phyloP scores from a whole-genome alignment of 2,113 vertebrate genomes.

The Plestiodon gilberti region DNA sequence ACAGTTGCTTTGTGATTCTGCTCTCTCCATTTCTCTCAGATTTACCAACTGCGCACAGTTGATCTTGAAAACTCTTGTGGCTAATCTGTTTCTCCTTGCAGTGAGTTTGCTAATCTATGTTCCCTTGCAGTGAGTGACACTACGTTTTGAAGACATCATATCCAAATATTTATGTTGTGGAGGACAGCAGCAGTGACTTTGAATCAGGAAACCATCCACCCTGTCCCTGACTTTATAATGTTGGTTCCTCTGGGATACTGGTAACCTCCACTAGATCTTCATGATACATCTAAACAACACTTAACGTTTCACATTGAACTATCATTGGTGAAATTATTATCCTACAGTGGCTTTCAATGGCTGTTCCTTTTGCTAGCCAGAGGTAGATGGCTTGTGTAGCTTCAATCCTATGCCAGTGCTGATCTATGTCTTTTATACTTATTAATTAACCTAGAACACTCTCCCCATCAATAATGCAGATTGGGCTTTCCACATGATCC shows the following conservation, averaged over 20 bases:
- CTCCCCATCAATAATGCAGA: conserved; percentile 9
- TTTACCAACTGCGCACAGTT: background rate
- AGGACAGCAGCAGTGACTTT: background rate
- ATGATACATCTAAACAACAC: background rate
- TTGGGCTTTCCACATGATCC: background rate
- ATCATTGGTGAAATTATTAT: conserved; percentile 3
- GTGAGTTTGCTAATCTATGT: background rate
- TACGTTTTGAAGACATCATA: background rate
- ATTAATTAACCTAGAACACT: conserved; percentile 22
- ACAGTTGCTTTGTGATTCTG: background rate
- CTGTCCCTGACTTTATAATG: background rate
- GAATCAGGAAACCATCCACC: background rate
- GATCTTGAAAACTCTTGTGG: background rate
- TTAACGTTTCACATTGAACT: conserved; percentile 13
- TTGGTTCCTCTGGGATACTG: background rate
- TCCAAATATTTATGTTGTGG: background rate
- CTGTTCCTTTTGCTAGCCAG: background rate
- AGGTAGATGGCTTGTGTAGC: background rate
- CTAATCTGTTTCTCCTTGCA: background rate
- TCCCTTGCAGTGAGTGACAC: background rate
- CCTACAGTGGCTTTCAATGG: background rate
- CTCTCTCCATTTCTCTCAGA: background rate
- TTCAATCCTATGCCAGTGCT: background rate
- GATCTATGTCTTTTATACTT: background rate
- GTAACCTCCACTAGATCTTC: background rate